A percentile compares a stretch with the other conserved stretches of the same genome.
phyloP scores from a whole-genome alignment of 2,797 vertebrate species.

The Gorsachius magnificus region DNA sequence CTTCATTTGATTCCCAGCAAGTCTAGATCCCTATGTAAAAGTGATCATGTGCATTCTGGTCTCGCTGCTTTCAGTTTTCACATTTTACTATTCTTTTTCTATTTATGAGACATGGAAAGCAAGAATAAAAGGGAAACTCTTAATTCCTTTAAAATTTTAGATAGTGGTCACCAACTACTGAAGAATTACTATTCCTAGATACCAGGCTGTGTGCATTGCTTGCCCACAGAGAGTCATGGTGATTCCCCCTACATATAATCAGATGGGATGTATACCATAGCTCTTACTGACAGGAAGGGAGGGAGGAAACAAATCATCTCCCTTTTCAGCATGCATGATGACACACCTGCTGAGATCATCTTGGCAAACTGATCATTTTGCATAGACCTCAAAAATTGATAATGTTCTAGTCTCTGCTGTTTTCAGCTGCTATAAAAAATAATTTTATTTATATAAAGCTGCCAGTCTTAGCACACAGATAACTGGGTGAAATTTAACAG shows the following conservation, averaged over 20 bases:
- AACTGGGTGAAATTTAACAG: conserved; percentile 31
- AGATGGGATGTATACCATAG: neutral
- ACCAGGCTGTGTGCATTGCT: neutral
- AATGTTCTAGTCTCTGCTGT: neutral
- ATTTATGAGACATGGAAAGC: neutral
- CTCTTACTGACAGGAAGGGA: neutral
- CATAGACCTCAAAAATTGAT: neutral
- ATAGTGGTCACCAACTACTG: neutral
- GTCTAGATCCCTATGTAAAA: neutral
- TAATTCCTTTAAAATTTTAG: neutral
- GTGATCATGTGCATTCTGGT: neutral
- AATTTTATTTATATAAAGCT: neutral
- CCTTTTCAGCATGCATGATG: neutral
- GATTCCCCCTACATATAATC: neutral
- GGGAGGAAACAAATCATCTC: neutral
- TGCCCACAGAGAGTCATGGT: neutral
- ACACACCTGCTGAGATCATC: conserved; percentile 41
- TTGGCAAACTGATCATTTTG: neutral
- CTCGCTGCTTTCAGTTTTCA: neutral
- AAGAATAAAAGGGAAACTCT: neutral
- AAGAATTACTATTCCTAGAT: neutral
- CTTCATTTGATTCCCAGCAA: neutral
- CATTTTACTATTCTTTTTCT: neutral
- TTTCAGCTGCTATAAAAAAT: neutral
- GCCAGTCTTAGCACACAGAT: neutral